Evolutionary conservation across 2,797 vertebrate genomes (phyloP), one percentile per base, ranked within the genome.

Genomic region (Telmatherina bonti): DNA sequence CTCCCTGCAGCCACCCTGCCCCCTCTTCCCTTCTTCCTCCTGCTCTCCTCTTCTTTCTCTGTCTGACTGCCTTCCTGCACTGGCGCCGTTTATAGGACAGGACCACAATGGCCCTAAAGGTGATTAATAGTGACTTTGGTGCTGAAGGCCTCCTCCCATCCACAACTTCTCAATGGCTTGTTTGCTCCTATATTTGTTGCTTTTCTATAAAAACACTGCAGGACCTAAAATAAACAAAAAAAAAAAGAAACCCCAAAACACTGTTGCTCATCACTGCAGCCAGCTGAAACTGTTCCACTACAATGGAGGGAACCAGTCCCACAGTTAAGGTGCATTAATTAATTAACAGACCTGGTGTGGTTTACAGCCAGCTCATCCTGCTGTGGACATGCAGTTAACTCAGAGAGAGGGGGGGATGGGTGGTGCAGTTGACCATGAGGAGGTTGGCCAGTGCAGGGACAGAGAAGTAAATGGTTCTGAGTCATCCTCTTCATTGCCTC

Each of bases 331-430:
- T 62, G 79, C 92, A 94, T 95, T 92, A 94, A 95, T 95, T 94
- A 95, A 95, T 95, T 89, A 95, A 90, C 73, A 90, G 89, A 78
- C 72, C 87, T 27, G 93, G 95, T 95, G 93, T 95, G 68, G 78
- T 92, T 95, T 95, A 94, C 94, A 93, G 88, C 83, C 82, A 41
- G 82, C 81, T 87, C 65, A 68, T 79, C 70, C 83, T 87, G 79
- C 80, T 54, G 56, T 76, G 85, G 54, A 83, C 83, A 82, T 81
- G 80, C 85, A 73, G 88, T 88, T 81, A 82, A 65, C 77, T 73
- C 62, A 59, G 56, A 26, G 29, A 31, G 52, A 78, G 76, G 84
- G 87, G 89, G 88, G 83, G 88, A n/a, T n/a, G n/a, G 90, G 81
- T 41, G 36, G 35, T 22, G 41, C 56, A 74, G 83, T 60, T 79